These are phyloP conservation scores for Otolemur garnettii DNA, from an alignment of 2,113 vertebrate species.

Conservation along the genomic window DNA sequence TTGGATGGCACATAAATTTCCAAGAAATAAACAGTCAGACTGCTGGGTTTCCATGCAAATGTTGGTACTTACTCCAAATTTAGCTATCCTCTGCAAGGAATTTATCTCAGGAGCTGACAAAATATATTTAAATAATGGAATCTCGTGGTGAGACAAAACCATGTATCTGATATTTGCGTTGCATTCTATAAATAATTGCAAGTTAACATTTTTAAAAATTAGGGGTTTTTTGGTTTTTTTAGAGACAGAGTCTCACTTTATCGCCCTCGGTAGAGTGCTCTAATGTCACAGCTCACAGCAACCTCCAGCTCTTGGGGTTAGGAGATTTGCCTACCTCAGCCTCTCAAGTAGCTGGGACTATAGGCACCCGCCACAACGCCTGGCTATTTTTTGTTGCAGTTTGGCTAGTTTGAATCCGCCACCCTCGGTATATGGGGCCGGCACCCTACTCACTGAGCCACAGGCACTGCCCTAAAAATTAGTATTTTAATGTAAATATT, in stretches of 20 bases:
- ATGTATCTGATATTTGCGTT: slow-evolving; percentile 10
- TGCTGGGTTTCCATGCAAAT: slow-evolving; percentile 50
- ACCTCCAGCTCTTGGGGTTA: too few relatives aligned
- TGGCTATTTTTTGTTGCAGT: too few relatives aligned
- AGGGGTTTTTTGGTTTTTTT: too few relatives aligned
- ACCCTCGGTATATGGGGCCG: too few relatives aligned
- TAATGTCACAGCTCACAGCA: too few relatives aligned
- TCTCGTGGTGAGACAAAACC: background rate
- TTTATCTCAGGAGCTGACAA: background rate
- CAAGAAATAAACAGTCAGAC: slow-evolving; percentile 39
- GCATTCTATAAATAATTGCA: background rate
- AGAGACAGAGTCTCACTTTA: too few relatives aligned
- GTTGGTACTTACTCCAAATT: background rate
- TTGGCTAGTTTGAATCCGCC: too few relatives aligned
- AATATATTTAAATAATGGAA: slow-evolving; percentile 4
- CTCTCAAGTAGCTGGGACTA: too few relatives aligned
- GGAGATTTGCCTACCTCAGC: too few relatives aligned
- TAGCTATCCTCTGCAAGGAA: slow-evolving; percentile 3
- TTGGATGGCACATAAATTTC: slow-evolving; percentile 54
- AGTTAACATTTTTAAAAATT: background rate
- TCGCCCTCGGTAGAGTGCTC: too few relatives aligned
- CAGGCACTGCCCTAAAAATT: background rate
- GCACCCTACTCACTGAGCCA: too few relatives aligned
- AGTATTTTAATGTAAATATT: slow-evolving; percentile 11
- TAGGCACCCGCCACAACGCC: too few relatives aligned